Evolutionary conservation across 2,888 invertebrate genomes (phyloP), one percentile per base, ranked within the genome.

Genomic region (Drosophila merina): DNA sequence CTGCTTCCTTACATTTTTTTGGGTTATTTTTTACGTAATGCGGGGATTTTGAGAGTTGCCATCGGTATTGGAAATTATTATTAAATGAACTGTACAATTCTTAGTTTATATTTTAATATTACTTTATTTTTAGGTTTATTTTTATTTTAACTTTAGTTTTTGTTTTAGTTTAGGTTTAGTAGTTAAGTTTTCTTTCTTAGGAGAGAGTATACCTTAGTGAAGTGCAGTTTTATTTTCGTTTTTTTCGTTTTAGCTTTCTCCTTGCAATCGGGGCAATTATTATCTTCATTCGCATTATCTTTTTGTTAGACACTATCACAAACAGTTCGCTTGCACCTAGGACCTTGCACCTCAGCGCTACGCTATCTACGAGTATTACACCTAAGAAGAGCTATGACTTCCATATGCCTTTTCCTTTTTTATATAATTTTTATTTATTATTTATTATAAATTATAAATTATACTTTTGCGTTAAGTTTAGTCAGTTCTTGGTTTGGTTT

Each of bases 281-380:
- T 89, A 89, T 89, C 89, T 82, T 86, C 75, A 77, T 74, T 89
- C 79, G 82, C 89, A 64, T 76, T 84, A 80, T 81, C 75, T 72
- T 83, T 70, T 85, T 73, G 70, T 88, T 81, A 90, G 89, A 90
- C 90, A 90, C 90, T 90, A 91, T 91, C 91, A 91, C 91, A 90
- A 82, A 82, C 82, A 57, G 68, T 86, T 83, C 63, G 85, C 85
- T 85, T 79, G 86, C 79, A 84, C 68, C 73, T 72, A 66, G 71
- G 67, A 72, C 60, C 73, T 72, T 57, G 71, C 57, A 72, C 60
- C 48, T 57, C 38, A 36, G 64, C 54, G 64, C 20, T 10, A 25
- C 25, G 44, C 64, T 72, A 72, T 47, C 64, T 63, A 72, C 36
- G 40, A 45, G 44, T 68, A 58, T 50, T 69, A 45, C 30, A 38